phyloP scores from a whole-genome alignment of 2,113 vertebrate species.

The Centropristis striata region DNA sequence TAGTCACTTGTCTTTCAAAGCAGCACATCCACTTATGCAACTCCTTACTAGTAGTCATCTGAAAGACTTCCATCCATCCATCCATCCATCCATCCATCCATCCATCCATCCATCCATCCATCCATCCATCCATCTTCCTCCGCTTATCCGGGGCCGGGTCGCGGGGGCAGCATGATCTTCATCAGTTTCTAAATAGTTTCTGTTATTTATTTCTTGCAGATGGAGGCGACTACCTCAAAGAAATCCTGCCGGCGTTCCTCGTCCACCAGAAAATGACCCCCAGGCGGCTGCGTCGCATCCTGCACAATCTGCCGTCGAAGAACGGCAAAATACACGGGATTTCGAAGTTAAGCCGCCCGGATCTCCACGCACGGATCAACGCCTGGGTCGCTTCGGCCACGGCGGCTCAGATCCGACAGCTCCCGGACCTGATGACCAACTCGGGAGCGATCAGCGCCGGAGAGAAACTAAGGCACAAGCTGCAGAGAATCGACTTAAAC shows the following conservation, averaged over 20 bases:
- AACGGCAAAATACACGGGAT: rapidly evolving
- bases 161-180: too few species aligned
- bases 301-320: conserved; percentile 1
- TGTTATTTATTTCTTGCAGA: conserved; percentile 24
- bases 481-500: conserved; percentile 4
- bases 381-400: conserved; percentile 1
- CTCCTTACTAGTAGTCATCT: too few species aligned
- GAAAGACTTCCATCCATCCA: too few species aligned
- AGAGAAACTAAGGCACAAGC: conserved; percentile 24
- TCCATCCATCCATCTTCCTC: too few species aligned
- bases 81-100: too few species aligned
- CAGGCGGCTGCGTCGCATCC: conserved; percentile 23
- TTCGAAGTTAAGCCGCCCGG: rapidly evolving
- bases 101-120: too few species aligned
- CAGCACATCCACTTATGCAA: too few species aligned
- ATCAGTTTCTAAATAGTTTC: too few species aligned
- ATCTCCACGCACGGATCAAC: rapidly evolving
- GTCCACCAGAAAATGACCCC: background rate
- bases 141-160: too few species aligned
- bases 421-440: rapidly evolving
- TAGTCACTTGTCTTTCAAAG: too few species aligned
- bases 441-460: rapidly evolving
- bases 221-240: conserved; percentile 33
- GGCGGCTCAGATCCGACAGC: background rate
- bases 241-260: conserved; percentile 62